Conservation (phyloP, 2,797 vertebrate species). For the Chromobotia macracanthus region DNA sequence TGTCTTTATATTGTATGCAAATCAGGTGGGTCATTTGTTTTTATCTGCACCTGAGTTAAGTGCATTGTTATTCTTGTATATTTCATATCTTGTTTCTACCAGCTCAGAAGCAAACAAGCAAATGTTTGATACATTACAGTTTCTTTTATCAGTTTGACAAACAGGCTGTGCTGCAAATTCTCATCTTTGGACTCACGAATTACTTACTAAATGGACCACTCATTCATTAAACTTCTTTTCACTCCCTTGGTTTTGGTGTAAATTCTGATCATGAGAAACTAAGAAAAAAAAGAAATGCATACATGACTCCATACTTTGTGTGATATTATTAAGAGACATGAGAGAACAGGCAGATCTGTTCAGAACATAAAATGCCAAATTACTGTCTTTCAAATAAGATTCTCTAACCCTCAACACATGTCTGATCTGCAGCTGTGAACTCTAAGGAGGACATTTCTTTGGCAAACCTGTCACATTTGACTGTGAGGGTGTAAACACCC, state of each 20-base stretch:
- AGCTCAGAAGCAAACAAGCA: neutral
- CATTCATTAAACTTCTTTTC: too few relatives aligned
- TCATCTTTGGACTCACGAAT: neutral
- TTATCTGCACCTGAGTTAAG: too few relatives aligned
- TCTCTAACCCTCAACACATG: slow-evolving; percentile 48
- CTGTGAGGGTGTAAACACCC: slow-evolving; percentile 50
- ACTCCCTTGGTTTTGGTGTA: too few relatives aligned
- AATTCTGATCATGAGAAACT: neutral
- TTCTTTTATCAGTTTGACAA: neutral
- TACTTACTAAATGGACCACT: too few relatives aligned
- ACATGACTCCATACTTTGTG: neutral
- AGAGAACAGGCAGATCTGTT: slow-evolving; percentile 29
- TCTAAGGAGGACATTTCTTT: slow-evolving; percentile 25
- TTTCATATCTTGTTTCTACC: neutral
- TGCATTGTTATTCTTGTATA: too few relatives aligned
- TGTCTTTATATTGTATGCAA: too few relatives aligned
- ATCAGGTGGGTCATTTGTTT: too few relatives aligned
- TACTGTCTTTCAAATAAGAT: slow-evolving; percentile 23
- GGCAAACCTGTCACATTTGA: slow-evolving; percentile 50
- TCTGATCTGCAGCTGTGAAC: slow-evolving; percentile 41
- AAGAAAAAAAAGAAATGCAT: neutral
- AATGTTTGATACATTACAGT: neutral
- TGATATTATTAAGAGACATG: slow-evolving; percentile 19
- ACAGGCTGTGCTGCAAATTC: too few relatives aligned
- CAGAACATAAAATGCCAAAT: slow-evolving; percentile 20